These are phyloP conservation scores for Enteromius treurensis DNA, from an alignment of 2,797 vertebrate genomes.

Conservation along the genomic window DNA sequence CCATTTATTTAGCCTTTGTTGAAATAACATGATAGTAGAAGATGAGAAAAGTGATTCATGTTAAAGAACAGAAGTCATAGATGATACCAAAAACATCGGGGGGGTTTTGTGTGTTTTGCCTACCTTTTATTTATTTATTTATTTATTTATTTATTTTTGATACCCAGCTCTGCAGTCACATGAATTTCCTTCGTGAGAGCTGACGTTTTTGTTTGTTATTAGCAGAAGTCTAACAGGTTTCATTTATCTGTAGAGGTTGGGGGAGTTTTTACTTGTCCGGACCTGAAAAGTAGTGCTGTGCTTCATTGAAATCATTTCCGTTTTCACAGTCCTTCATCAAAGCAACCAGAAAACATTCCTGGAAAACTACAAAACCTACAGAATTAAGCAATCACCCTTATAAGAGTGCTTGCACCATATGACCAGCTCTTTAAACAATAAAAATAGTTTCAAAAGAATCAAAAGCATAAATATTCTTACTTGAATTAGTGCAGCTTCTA, in stretches of 20 bases:
- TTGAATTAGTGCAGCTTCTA: background rate
- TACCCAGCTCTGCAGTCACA: background rate
- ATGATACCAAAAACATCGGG: background rate
- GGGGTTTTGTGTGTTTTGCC: background rate
- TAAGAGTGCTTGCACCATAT: background rate
- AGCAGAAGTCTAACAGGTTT: slow-evolving; percentile 64
- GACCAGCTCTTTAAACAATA: background rate
- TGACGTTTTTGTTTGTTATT: slow-evolving; percentile 56
- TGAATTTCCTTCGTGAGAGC: slow-evolving; percentile 30
- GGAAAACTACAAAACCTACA: background rate
- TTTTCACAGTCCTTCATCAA: background rate
- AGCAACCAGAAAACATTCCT: slow-evolving; percentile 3
- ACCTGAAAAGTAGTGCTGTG: slow-evolving; percentile 63
- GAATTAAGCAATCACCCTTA: background rate
- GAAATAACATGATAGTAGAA: background rate
- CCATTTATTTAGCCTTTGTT: background rate
- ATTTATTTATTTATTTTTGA: background rate
- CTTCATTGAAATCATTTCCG: slow-evolving; percentile 38
- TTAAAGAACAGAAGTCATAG: background rate
- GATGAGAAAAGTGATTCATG: background rate
- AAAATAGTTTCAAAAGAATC: background rate
- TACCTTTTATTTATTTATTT: background rate
- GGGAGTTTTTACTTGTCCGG: slow-evolving; percentile 62
- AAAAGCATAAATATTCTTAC: background rate
- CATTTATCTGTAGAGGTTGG: slow-evolving; percentile 50